phyloP scores from a whole-genome alignment of 2,888 invertebrate species.

The Apamea monoglypha region DNA sequence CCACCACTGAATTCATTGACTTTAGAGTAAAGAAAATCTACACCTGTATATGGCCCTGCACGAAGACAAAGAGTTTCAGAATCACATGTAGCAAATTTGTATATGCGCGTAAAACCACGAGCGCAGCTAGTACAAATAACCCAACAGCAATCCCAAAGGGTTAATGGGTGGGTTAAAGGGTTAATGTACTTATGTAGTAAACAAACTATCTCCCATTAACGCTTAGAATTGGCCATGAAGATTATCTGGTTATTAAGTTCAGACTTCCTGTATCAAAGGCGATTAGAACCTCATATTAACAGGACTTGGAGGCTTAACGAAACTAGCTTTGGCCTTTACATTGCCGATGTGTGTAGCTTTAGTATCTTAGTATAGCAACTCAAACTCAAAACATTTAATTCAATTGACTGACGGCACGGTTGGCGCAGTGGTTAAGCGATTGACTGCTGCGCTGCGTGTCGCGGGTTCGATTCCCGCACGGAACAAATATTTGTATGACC shows the following conservation, averaged over 20 bases:
- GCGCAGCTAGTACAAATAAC: not conserved
- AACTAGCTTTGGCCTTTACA: not conserved
- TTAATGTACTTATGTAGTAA: conserved; percentile 6
- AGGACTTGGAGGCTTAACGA: not conserved
- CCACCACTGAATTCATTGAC: too few species aligned
- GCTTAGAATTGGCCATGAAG: conserved; percentile 15
- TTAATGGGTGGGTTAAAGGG: too few species aligned
- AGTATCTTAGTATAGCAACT: not conserved
- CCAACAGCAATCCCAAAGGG: not conserved
- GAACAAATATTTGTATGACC: too few species aligned
- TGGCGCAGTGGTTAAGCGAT: too few species aligned
- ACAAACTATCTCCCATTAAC: not conserved
- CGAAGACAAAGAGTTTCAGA: too few species aligned
- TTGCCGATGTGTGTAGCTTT: not conserved
- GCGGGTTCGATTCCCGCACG: too few species aligned
- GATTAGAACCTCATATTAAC: conserved; percentile 18
- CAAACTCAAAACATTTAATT: too few species aligned
- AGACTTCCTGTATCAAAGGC: not conserved
- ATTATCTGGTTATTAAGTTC: conserved; percentile 5
- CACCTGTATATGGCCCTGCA: too few species aligned
- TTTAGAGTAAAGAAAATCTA: too few species aligned
- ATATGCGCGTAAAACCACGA: not conserved
- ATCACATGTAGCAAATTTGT: not conserved
- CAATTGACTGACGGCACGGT: too few species aligned
- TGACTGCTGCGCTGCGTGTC: too few species aligned